These are phyloP conservation scores for Thunnus maccoyii DNA, from an alignment of 2,113 vertebrate species.

Conservation along the genomic window DNA sequence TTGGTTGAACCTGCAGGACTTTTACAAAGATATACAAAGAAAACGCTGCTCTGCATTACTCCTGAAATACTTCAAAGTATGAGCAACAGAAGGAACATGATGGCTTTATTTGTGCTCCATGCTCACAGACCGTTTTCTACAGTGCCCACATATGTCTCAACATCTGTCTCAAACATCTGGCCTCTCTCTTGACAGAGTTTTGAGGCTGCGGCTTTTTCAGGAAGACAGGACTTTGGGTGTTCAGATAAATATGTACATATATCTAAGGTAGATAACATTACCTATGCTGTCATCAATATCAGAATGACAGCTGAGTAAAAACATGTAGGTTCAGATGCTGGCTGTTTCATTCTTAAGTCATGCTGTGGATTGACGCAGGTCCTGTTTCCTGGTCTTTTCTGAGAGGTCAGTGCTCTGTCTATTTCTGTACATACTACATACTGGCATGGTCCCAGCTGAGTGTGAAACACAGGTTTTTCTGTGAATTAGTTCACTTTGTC, in stretches of 20 bases:
- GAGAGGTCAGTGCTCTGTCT: slow-evolving; percentile 36
- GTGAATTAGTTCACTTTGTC: slow-evolving; percentile 1
- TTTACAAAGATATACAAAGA: slow-evolving; percentile 18
- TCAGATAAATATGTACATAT: not conserved
- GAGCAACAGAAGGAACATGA: slow-evolving; percentile 18
- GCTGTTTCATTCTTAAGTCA: slow-evolving; percentile 22
- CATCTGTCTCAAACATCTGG: slow-evolving; percentile 67
- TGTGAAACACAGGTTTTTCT: slow-evolving; percentile 28
- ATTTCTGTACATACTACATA: slow-evolving; percentile 41
- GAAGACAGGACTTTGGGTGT: not conserved
- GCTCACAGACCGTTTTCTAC: slow-evolving; percentile 13
- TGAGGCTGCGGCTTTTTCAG: not conserved
- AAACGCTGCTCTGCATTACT: not conserved
- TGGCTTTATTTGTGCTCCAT: slow-evolving; percentile 25
- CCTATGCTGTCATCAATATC: slow-evolving; percentile 13
- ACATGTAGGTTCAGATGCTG: slow-evolving; percentile 10
- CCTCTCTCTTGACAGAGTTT: slow-evolving; percentile 25
- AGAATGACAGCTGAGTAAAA: slow-evolving; percentile 24
- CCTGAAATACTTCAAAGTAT: slow-evolving; percentile 12
- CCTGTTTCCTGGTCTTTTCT: slow-evolving; percentile 70
- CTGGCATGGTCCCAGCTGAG: slow-evolving; percentile 21
- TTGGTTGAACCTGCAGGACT: not conserved
- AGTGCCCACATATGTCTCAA: slow-evolving; percentile 42
- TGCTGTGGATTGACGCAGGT: slow-evolving; percentile 62
- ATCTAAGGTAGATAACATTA: slow-evolving; percentile 6